Evolutionary conservation across 2,888 invertebrate genomes (phyloP).

Genomic region (Cylindroiulus punctatus): DNA sequence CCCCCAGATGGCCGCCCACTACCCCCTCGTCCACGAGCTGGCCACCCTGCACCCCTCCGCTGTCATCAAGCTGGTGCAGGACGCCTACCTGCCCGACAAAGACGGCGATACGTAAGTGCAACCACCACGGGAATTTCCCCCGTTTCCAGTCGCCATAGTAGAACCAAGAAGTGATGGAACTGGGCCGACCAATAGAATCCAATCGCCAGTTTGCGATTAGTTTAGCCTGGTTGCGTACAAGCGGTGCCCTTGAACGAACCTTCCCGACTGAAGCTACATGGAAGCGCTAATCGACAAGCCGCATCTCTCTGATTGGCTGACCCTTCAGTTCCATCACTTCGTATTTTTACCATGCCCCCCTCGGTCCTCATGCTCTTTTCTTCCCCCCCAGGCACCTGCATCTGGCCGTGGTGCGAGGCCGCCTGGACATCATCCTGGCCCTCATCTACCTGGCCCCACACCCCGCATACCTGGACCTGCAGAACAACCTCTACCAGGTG

Average conservation of each 20-base stretch:
- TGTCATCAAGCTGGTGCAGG: not conserved
- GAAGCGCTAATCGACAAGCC: too few relatives aligned
- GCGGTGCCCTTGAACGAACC: too few relatives aligned
- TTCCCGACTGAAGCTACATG: too few relatives aligned
- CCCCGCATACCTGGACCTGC: slow-evolving; percentile 79
- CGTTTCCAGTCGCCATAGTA: too few relatives aligned
- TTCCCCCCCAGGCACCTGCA: slow-evolving; percentile 78
- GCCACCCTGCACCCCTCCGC: not conserved
- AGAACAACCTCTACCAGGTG: slow-evolving; percentile 79
- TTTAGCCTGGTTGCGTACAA: too few relatives aligned
- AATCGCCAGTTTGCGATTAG: too few relatives aligned
- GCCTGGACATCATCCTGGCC: slow-evolving; percentile 77
- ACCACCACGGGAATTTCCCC: not conserved
- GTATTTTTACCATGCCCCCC: not conserved
- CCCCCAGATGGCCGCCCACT: not conserved
- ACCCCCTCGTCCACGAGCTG: not conserved
- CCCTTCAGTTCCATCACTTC: too few relatives aligned
- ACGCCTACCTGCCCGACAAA: slow-evolving; percentile 38
- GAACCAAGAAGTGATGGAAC: too few relatives aligned
- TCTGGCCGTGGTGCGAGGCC: slow-evolving; percentile 81
- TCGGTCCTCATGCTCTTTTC: not conserved
- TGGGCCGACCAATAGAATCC: too few relatives aligned
- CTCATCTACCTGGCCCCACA: slow-evolving; percentile 82
- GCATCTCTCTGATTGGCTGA: not conserved
- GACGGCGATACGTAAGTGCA: slow-evolving; percentile 54